These are phyloP conservation scores for Falco novaeseelandiae DNA, from an alignment of 2,797 vertebrate genomes.

Conservation along the genomic window DNA sequence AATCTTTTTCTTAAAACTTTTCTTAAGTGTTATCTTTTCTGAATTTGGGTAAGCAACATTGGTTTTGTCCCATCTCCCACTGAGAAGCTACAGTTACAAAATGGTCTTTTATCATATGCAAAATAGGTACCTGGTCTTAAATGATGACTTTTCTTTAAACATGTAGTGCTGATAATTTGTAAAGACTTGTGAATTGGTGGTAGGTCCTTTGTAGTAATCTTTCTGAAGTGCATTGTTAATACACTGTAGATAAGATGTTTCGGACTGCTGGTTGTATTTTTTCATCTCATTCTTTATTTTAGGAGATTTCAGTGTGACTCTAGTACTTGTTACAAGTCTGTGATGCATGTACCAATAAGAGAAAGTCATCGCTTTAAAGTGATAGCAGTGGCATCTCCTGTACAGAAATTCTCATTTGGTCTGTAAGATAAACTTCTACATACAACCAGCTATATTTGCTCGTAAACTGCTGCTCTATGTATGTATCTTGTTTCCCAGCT, in stretches of 20 bases:
- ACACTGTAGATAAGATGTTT: neutral
- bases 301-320: neutral
- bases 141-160: neutral
- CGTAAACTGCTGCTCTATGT: neutral
- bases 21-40: neutral
- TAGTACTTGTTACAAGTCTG: neutral
- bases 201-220: neutral
- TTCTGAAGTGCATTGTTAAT: neutral
- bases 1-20: neutral
- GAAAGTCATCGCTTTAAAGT: neutral
- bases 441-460: neutral
- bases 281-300: neutral
- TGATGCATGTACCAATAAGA: neutral
- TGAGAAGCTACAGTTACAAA: neutral
- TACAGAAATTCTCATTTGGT: neutral
- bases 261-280: neutral
- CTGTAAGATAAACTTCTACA: neutral
- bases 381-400: neutral
- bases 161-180: neutral
- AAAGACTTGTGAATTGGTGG: neutral
- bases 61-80: neutral
- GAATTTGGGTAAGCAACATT: neutral
- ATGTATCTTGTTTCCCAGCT: neutral
- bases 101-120: neutral
- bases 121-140: neutral